These are phyloP conservation scores for Diaperis boleti DNA, from an alignment of 2,888 invertebrate genomes.

Conservation along the genomic window DNA sequence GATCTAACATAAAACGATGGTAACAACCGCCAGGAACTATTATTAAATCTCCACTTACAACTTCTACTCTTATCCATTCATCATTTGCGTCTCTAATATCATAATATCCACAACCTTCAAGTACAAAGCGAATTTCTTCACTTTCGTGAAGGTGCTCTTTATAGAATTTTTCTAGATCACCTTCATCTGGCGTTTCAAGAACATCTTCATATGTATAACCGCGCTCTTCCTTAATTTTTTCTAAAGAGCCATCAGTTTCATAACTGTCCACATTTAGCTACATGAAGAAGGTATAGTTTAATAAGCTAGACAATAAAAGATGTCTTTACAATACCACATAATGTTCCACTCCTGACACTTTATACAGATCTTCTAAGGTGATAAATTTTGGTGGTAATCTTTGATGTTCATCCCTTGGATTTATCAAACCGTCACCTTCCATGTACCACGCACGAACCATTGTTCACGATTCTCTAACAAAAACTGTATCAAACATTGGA, in stretches of 20 bases:
- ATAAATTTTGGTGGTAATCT: conserved; percentile 81
- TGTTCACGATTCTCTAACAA: conserved; percentile 41
- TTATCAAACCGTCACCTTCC: conserved; percentile 75
- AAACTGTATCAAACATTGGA: background rate
- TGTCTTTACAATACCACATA: conserved; percentile 2
- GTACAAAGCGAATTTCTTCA: conserved; percentile 89
- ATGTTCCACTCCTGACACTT: conserved; percentile 62
- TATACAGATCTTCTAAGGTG: conserved; percentile 74
- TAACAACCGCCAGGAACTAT: conserved; percentile 94
- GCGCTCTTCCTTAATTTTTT: conserved; percentile 76
- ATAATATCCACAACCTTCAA: conserved; percentile 92
- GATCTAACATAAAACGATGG: conserved; percentile 91
- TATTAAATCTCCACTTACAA: conserved; percentile 85
- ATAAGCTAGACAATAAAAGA: background rate
- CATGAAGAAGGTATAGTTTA: conserved; percentile 18
- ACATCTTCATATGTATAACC: conserved; percentile 86
- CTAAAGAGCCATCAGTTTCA: conserved; percentile 73
- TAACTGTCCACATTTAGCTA: conserved; percentile 71
- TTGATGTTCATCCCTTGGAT: conserved; percentile 88
- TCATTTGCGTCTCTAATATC: conserved; percentile 88
- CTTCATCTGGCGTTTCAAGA: conserved; percentile 82
- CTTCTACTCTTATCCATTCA: conserved; percentile 90
- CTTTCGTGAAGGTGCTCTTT: conserved; percentile 93
- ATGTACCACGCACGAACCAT: conserved; percentile 94
- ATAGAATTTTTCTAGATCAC: conserved; percentile 86